Conservation (phyloP, 2,113 vertebrate species). For the Sebastes schlegelii region DNA sequence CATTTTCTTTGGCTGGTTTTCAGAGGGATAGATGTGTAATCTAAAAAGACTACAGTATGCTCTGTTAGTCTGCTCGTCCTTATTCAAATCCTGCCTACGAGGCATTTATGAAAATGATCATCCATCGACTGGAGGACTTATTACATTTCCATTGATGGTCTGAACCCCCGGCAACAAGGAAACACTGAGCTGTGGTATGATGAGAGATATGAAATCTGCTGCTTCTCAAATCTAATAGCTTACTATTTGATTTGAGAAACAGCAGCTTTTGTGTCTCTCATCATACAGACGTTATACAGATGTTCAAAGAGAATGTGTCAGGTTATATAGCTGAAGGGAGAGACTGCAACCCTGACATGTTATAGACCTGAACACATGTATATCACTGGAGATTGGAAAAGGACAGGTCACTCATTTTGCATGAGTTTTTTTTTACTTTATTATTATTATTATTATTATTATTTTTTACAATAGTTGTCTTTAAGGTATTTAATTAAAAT, state of each 20-base stretch:
- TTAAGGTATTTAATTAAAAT: conserved; percentile 28
- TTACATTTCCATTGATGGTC: conserved; percentile 19
- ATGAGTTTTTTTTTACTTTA: conserved; percentile 17
- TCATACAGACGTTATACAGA: too few relatives aligned
- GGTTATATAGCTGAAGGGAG: conserved; percentile 1
- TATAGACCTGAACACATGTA: conserved; percentile 25
- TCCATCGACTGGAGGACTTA: conserved; percentile 9
- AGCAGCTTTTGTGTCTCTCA: too few relatives aligned
- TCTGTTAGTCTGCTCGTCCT: conserved; percentile 1
- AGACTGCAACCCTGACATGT: conserved; percentile 25
- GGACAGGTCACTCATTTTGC: conserved; percentile 40
- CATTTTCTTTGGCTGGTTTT: conserved; percentile 15
- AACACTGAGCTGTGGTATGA: background rate
- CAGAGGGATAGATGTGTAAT: conserved; percentile 20
- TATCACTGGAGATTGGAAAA: background rate
- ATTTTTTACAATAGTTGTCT: conserved; percentile 28
- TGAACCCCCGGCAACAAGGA: conserved; percentile 6
- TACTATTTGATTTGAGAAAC: too few relatives aligned
- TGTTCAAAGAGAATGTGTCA: background rate
- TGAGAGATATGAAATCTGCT: background rate
- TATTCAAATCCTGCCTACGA: conserved; percentile 1
- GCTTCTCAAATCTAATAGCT: conserved; percentile 11
- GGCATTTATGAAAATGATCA: conserved; percentile 1
- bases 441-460: too few relatives aligned
- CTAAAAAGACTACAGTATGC: conserved; percentile 1